Base-by-base conservation (phyloP, 2,113 vertebrate genomes). In the Polyodon spathula region DNA sequence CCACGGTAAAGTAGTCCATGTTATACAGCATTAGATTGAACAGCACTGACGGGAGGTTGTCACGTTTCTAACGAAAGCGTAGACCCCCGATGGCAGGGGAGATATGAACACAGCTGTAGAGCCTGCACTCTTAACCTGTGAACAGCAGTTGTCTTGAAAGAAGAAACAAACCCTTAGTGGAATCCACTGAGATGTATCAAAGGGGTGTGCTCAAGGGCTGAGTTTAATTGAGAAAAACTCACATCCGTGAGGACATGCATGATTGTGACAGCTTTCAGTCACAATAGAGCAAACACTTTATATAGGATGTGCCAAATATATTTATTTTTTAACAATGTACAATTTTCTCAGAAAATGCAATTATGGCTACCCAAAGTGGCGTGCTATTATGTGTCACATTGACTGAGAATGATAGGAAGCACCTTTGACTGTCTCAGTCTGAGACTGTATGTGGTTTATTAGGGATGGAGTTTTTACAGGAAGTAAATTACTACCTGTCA, bases 11-110 rank as follows among this genome's bases (percentile, higher is more conserved):
- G 48, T 11, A 50, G 48, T 50, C 48, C 12, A 50, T 10, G 48
- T 50, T 50, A 11, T 50, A 27, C 48, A 50, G 48, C 48, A n/a
- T n/a, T 11, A 38, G n/a, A 62, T 48, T 46, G 40, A 48, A 37
- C 38, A n/a, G 27, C 46, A 48, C 1, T 64, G 56, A 70, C 50
- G 50, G 56, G 12, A 54, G 42, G 39, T 60, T 38, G 27, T 54
- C 40, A 17, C 0, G 2, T 38, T 59, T 43, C 12, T 17, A 40
- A 53, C 0, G 2, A 9, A 37, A 42, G n/a, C 1, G 6, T 1
- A 0, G 1, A 17, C 2, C 5, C 17, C 8, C 52, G 54, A 42
- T 0, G 40, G n/a, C 4, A 40, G 38, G 17, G 0, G 0, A 39
- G 43, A 53, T 38, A 62, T 16, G 8, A 55, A 40, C 59, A 56